These are phyloP conservation scores for Sebastes reedi DNA, from an alignment of 2,797 vertebrate genomes.

Conservation along the genomic window DNA sequence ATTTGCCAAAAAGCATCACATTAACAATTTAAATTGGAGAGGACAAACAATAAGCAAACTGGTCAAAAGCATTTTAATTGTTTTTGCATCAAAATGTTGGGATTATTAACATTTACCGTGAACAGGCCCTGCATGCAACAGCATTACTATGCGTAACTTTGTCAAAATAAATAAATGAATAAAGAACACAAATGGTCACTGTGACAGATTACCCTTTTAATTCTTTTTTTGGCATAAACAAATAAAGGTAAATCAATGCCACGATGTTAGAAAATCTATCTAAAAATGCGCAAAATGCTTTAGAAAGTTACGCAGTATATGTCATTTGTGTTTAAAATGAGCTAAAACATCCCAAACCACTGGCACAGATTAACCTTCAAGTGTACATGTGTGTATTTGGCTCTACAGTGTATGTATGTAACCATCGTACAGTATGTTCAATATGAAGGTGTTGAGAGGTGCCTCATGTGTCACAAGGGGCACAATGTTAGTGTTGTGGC, in stretches of 20 bases:
- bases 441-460: conserved; percentile 26
- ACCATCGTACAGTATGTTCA: background rate
- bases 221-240: background rate
- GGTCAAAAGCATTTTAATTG: background rate
- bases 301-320: background rate
- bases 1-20: background rate
- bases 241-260: background rate
- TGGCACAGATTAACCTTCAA: background rate
- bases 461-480: conserved; percentile 24
- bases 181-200: background rate
- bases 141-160: background rate
- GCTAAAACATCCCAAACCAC: background rate
- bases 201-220: background rate
- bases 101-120: background rate
- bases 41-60: background rate
- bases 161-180: background rate
- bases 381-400: background rate
- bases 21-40: background rate
- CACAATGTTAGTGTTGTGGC: conserved; percentile 35
- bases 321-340: background rate
- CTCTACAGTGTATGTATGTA: background rate
- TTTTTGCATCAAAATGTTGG: background rate
- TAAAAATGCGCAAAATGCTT: background rate
- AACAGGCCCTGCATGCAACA: background rate
- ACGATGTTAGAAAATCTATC: background rate